These are phyloP conservation scores for Chondrilla cf. caribensis DNA, from an alignment of 37 sponge, comb jelly and placozoan species.

Conservation along the genomic window DNA sequence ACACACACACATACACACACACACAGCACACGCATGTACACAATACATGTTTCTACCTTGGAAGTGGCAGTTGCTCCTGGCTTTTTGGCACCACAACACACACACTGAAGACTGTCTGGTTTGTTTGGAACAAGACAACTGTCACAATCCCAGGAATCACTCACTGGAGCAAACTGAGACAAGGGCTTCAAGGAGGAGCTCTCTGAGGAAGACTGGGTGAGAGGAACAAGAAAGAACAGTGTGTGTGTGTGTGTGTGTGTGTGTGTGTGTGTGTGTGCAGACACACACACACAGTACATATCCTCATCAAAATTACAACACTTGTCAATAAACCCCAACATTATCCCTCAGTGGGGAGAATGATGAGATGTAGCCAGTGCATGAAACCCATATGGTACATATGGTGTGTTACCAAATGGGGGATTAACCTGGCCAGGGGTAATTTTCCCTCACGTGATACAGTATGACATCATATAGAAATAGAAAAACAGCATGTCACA, in stretches of 20 bases:
- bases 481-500: too few species aligned
- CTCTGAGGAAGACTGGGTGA: background rate
- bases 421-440: background rate
- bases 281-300: too few species aligned
- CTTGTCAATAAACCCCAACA: too few species aligned
- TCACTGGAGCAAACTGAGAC: background rate
- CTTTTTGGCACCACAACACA: conserved; percentile 38
- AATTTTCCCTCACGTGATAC: too few species aligned
- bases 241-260: too few species aligned
- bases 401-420: background rate
- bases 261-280: too few species aligned
- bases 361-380: background rate
- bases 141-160: conserved; percentile 43
- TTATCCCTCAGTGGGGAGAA: too few species aligned
- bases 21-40: background rate
- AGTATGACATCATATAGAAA: too few species aligned
- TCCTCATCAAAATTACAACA: too few species aligned
- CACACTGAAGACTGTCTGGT: conserved; percentile 27
- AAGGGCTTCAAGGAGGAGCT: background rate
- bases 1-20: background rate
- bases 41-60: background rate
- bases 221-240: too few species aligned
- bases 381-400: background rate
- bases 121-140: conserved; percentile 58
- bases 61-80: conserved; percentile 10